Percentiles rank a stretch among this genome's conserved stretches.
Evolutionary conservation across 2,113 vertebrate genomes (phyloP).

Genomic region (Heptranchias perlo): DNA sequence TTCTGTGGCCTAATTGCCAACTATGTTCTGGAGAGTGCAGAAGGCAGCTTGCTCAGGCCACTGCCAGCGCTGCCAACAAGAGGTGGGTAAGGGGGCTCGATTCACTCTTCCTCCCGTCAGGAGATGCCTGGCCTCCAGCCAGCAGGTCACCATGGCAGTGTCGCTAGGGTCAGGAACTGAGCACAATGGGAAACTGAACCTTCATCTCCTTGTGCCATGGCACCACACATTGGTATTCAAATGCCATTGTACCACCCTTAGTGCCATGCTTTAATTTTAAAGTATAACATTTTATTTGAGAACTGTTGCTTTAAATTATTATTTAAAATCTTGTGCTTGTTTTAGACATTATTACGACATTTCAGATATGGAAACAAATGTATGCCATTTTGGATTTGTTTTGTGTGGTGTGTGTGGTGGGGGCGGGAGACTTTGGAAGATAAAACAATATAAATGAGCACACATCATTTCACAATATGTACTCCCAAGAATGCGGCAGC

Average conservation of each 20-base stretch:
- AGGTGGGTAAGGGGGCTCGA: background rate
- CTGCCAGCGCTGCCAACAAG: background rate
- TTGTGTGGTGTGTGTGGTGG: background rate
- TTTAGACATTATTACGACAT: background rate
- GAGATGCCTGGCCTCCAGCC: background rate
- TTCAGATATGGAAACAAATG: constrained; percentile 58
- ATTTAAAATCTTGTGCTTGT: background rate
- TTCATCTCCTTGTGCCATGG: background rate
- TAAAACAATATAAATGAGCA: background rate
- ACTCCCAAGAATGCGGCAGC: constrained; percentile 54
- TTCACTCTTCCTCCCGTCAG: background rate
- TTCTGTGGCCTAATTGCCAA: background rate
- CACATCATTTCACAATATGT: constrained; percentile 44
- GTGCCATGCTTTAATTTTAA: background rate
- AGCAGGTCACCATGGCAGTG: background rate
- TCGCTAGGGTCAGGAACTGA: background rate
- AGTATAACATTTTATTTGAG: too few relatives aligned
- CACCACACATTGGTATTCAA: background rate
- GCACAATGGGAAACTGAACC: background rate
- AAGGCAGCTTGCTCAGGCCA: background rate
- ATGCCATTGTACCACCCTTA: background rate
- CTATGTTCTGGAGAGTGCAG: background rate
- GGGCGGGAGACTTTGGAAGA: too few relatives aligned
- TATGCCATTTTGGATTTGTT: constrained; percentile 43
- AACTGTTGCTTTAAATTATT: background rate